Evolutionary conservation across 2,113 vertebrate genomes (phyloP).

Genomic region (Tricholaema leucomelas): DNA sequence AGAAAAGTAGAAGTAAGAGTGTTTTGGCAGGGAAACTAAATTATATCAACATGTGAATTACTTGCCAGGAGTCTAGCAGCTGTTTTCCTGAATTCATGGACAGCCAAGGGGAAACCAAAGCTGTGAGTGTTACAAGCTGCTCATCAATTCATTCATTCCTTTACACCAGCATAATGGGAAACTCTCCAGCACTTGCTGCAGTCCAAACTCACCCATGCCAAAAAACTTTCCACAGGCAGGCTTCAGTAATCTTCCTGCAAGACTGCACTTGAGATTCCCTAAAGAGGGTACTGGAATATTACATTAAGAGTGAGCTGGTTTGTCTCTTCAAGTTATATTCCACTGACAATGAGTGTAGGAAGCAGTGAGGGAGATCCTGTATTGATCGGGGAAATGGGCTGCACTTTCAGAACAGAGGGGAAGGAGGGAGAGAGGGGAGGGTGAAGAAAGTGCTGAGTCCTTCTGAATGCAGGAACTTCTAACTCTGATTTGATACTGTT

Average conservation of each 20-base stretch:
- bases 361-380: background rate
- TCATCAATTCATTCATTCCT: conserved; percentile 10
- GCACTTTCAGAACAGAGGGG: background rate
- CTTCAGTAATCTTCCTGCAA: conserved; percentile 8
- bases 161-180: background rate
- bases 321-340: background rate
- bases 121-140: conserved; percentile 29
- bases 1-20: conserved; percentile 23
- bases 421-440: background rate
- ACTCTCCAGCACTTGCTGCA: background rate
- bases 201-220: conserved; percentile 12
- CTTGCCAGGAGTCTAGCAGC: conserved; percentile 43
- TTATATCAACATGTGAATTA: conserved; percentile 38
- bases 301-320: background rate
- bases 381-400: background rate
- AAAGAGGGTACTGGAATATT: background rate
- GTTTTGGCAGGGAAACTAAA: conserved; percentile 48
- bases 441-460: background rate
- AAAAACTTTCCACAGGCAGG: conserved; percentile 4
- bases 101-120: conserved; percentile 51
- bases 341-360: background rate
- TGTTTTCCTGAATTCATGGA: conserved; percentile 46
- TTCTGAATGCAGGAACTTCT: background rate
- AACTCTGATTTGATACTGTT: background rate
- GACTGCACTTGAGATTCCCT: background rate